Base-by-base conservation (phyloP, 2,888 invertebrate genomes). In the Encarsia formosa region DNA sequence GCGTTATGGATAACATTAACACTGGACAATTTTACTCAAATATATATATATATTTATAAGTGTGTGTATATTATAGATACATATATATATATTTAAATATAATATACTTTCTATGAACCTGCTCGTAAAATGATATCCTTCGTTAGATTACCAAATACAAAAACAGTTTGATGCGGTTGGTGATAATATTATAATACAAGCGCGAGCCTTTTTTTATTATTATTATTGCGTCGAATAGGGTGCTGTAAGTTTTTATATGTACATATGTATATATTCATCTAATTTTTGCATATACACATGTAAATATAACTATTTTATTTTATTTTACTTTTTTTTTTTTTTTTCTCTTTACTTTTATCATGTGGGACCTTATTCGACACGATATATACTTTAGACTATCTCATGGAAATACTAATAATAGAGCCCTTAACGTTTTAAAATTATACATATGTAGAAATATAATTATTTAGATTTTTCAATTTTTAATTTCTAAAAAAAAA, bases 131-230 rank as follows among this genome's bases (percentile, higher is more conserved):
- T 68, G 63, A 71, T 69, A 68, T 66, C 60, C 60, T 66, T 65
- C 61, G 56, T 67, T 70, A 69, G 63, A 66, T 71, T 71, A 71
- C 65, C 69, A 71, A 72, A 71, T 73, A 73, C 71, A 73, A 73
- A 72, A 73, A 72, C 72, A 69, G 66, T 63, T 68, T 66, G 65
- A 68, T 71, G 69, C 66, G 65, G 61, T 68, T 63, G 60, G 57
- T 60, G 55, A 66, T 67, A 66, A 65, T 71, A 60, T 68, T 69
- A 70, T 70, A 63, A 69, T 70, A 70, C 69, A 70, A 67, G 63
- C 61, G n/a, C n/a, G 69, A 66, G 70, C 65, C 63, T 60, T 60
- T 59, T n/a, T n/a, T n/a, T n/a, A n/a, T n/a, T n/a, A n/a, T n/a
- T n/a, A n/a, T 58, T 65, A 64, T 61, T 59, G 59, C 55, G 62